Evolutionary conservation across 92 coral and sea anemone species (phyloP).

Genomic region (Bergia puertoricense): DNA sequence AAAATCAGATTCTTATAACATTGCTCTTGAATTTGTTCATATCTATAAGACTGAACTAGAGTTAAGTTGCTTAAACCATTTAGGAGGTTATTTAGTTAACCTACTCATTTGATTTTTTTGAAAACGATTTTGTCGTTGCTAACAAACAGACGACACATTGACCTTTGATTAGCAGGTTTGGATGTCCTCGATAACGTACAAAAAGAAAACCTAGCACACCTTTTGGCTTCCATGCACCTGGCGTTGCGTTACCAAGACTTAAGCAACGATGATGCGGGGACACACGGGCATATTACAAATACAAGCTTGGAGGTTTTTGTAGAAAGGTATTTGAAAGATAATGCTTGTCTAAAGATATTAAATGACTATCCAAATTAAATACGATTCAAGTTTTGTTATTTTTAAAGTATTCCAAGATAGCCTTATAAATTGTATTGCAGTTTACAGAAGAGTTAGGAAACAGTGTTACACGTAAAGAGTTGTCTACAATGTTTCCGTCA

Average conservation of each 20-base stretch:
- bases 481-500: too few relatives aligned
- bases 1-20: too few relatives aligned
- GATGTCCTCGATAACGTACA: conserved; percentile 73
- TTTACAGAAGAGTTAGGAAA: too few relatives aligned
- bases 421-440: too few relatives aligned
- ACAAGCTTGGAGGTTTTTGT: conserved; percentile 94
- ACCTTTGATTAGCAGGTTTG: conserved; percentile 58
- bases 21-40: too few relatives aligned
- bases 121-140: background rate
- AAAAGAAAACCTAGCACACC: conserved; percentile 92
- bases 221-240: conserved; percentile 96
- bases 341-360: background rate
- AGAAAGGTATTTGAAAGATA: conserved; percentile 63
- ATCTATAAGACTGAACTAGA: too few relatives aligned
- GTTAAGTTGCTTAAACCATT: too few relatives aligned
- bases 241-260: conserved; percentile 79
- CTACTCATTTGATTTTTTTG: background rate
- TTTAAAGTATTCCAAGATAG: too few relatives aligned
- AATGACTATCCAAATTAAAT: background rate
- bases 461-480: too few relatives aligned
- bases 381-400: too few relatives aligned
- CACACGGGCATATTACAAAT: conserved; percentile 92
- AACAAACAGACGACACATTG: background rate
- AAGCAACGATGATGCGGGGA: conserved; percentile 74
- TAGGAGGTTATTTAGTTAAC: too few relatives aligned